These are phyloP conservation scores for Sitodiplosis mosellana DNA, from an alignment of 1,140 invertebrate genomes.

Conservation along the genomic window DNA sequence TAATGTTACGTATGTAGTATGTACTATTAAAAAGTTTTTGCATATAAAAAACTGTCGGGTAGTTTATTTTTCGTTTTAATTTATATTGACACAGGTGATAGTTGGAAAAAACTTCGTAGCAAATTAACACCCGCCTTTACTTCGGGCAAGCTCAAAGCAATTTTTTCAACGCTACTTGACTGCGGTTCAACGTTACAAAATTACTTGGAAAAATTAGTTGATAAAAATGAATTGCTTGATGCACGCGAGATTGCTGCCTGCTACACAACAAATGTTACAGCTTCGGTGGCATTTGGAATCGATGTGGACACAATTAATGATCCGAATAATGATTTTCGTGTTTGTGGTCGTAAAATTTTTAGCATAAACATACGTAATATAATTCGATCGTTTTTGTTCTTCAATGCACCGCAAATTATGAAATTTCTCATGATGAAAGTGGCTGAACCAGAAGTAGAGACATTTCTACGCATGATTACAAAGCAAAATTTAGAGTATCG, in stretches of 20 bases:
- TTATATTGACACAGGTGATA: constrained; percentile 18
- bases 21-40: too few relatives aligned
- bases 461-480: constrained; percentile 34
- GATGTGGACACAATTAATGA: neutral
- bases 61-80: too few relatives aligned
- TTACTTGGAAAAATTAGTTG: neutral
- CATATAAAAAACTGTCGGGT: too few relatives aligned
- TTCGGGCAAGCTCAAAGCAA: constrained; percentile 28
- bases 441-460: constrained; percentile 20
- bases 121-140: constrained; percentile 31
- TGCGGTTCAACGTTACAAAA: constrained; percentile 11
- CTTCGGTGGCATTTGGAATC: constrained; percentile 23
- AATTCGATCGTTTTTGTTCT: neutral
- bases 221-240: constrained; percentile 10
- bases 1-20: too few relatives aligned
- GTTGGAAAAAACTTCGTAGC: constrained; percentile 30
- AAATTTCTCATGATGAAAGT: constrained; percentile 16
- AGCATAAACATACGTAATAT: neutral
- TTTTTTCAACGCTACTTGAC: constrained; percentile 25
- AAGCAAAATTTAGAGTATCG: constrained; percentile 32
- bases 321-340: neutral
- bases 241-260: constrained; percentile 19
- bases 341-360: neutral
- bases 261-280: constrained; percentile 28
- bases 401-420: neutral